These are phyloP conservation scores for Aporophyla lueneburgensis DNA, from an alignment of 2,888 invertebrate species.

Conservation along the genomic window DNA sequence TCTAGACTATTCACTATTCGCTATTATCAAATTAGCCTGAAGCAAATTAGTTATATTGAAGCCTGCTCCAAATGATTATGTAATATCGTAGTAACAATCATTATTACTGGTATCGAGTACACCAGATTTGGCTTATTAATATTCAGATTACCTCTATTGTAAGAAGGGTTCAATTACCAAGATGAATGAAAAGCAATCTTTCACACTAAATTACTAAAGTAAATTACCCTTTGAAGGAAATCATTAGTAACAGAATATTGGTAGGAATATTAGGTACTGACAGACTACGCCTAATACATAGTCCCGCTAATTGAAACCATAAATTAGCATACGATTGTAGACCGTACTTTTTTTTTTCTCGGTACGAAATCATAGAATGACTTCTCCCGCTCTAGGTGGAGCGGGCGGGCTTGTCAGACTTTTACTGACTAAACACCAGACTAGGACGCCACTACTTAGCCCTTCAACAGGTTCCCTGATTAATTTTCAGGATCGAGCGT, in stretches of 20 bases:
- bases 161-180: conserved; percentile 24
- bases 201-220: conserved; percentile 34
- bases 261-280: not conserved
- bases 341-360: too few relatives aligned
- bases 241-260: conserved; percentile 32
- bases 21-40: not conserved
- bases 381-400: too few relatives aligned
- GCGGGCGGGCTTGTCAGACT: too few relatives aligned
- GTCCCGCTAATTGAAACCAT: too few relatives aligned
- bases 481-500: too few relatives aligned
- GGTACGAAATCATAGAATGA: too few relatives aligned
- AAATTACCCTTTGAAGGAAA: conserved; percentile 35
- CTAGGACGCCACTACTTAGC: too few relatives aligned
- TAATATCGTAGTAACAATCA: not conserved
- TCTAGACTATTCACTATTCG: too few relatives aligned
- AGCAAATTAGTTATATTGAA: not conserved
- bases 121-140: conserved; percentile 22
- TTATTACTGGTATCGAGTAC: conserved; percentile 14
- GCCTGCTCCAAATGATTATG: not conserved
- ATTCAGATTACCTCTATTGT: conserved; percentile 40
- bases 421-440: too few relatives aligned
- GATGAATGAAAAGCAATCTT: conserved; percentile 45
- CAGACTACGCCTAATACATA: not conserved
- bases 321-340: too few relatives aligned
- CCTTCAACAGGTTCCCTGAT: not conserved